Conservation (phyloP, 1,140 invertebrate genomes). For the Diorhabda sublineata region DNA sequence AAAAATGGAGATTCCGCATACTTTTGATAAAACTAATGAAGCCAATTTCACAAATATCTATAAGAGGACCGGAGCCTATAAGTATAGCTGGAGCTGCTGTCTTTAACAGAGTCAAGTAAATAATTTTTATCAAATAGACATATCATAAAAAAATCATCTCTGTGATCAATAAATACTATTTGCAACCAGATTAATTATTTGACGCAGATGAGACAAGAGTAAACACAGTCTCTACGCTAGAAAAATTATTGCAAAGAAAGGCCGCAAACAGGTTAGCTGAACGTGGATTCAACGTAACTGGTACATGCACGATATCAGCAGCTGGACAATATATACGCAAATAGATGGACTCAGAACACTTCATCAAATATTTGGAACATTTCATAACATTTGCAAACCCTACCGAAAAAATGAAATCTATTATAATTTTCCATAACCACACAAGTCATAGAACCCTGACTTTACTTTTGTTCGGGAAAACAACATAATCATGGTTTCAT, state of each 20-base stretch:
- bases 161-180: neutral
- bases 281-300: constrained; percentile 25
- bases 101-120: constrained; percentile 38
- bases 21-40: neutral
- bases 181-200: constrained; percentile 38
- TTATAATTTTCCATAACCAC: constrained; percentile 18
- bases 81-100: constrained; percentile 35
- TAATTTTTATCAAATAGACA: constrained; percentile 23
- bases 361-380: neutral
- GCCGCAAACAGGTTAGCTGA: constrained; percentile 35
- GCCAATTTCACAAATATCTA: constrained; percentile 27
- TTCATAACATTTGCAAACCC: neutral
- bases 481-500: constrained; percentile 18
- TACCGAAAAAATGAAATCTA: neutral
- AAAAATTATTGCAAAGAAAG: constrained; percentile 46
- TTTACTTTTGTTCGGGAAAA: constrained; percentile 4
- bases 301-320: constrained; percentile 10
- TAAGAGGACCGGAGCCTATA: constrained; percentile 30
- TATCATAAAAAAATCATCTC: neutral
- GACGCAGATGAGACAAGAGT: constrained; percentile 50
- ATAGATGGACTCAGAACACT: constrained; percentile 16
- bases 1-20: no score
- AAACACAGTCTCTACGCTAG: constrained; percentile 42
- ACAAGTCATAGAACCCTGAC: constrained; percentile 4
- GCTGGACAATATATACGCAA: constrained; percentile 19